These are phyloP conservation scores for Nomada ferruginata DNA, from an alignment of 2,888 invertebrate genomes.

Conservation along the genomic window DNA sequence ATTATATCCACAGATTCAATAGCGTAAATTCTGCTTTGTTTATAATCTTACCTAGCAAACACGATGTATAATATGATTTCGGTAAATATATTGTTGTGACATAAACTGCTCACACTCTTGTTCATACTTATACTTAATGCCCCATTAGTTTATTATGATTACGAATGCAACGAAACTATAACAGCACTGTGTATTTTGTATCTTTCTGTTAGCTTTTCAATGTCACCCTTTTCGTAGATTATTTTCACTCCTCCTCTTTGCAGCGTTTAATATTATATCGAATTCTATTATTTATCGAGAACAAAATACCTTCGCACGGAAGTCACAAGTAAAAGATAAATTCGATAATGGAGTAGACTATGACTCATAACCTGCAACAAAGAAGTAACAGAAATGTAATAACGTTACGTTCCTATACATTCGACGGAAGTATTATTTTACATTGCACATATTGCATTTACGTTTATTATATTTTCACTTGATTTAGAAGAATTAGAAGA, in stretches of 20 bases:
- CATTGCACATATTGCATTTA: background rate
- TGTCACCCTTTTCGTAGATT: slow-evolving; percentile 14
- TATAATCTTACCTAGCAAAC: background rate
- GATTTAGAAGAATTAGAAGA: background rate
- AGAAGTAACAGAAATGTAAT: slow-evolving; percentile 19
- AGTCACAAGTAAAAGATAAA: background rate
- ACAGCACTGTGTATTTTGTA: background rate
- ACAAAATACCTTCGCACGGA: background rate
- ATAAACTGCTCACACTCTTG: background rate
- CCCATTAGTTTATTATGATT: background rate
- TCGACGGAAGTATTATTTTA: background rate
- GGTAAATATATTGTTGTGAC: background rate
- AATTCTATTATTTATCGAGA: background rate
- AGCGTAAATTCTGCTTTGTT: background rate
- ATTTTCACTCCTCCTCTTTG: background rate
- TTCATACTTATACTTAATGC: slow-evolving; percentile 4
- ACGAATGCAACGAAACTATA: background rate
- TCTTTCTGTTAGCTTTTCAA: slow-evolving; percentile 1
- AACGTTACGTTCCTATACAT: no score
- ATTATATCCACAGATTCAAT: background rate
- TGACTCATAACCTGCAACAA: slow-evolving; percentile 70
- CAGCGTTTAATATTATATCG: background rate
- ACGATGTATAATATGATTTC: background rate
- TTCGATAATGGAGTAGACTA: slow-evolving; percentile 27
- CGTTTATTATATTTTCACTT: background rate